Evolutionary conservation across 92 coral and sea anemone genomes (phyloP).

Genomic region (Umimayanthus chanpuru): DNA sequence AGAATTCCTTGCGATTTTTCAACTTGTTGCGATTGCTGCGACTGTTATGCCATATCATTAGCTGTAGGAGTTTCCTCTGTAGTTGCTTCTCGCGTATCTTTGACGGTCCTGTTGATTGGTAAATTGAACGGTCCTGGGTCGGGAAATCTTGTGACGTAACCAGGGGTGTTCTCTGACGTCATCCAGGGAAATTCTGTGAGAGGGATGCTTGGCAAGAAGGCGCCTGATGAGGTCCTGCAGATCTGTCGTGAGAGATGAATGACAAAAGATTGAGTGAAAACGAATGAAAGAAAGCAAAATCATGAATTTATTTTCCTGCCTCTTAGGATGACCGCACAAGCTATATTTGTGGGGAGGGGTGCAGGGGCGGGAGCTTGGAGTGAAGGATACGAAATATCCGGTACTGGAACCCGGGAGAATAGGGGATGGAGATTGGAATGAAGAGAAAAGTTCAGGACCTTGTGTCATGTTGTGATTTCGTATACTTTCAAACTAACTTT

Average conservation of each 20-base stretch:
- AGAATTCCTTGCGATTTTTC: background rate
- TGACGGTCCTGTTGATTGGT: constrained; percentile 36
- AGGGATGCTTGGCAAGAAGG: constrained; percentile 83
- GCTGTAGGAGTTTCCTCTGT: constrained; percentile 24
- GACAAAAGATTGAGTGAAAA: background rate
- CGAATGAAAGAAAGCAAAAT: background rate
- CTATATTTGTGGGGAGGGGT: too few relatives aligned
- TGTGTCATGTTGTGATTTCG: too few relatives aligned
- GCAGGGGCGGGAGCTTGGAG: too few relatives aligned
- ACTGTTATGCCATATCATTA: background rate
- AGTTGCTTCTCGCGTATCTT: constrained; percentile 27
- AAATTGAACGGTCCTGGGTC: constrained; percentile 59
- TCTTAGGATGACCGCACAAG: too few relatives aligned
- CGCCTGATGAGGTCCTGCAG: constrained; percentile 78
- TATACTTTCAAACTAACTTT: too few relatives aligned
- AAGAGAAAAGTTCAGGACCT: too few relatives aligned
- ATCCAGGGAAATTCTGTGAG: constrained; percentile 78
- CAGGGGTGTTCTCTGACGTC: constrained; percentile 87
- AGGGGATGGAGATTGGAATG: too few relatives aligned
- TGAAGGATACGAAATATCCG: too few relatives aligned
- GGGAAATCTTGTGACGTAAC: constrained; percentile 63
- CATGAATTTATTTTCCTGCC: too few relatives aligned
- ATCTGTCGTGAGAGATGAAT: constrained; percentile 50
- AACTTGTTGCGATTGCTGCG: background rate
- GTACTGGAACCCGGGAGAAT: too few relatives aligned